Evolutionary conservation across 2,888 invertebrate species (phyloP), one percentile per base, ranked within the genome.

Genomic region (Sipha maydis): DNA sequence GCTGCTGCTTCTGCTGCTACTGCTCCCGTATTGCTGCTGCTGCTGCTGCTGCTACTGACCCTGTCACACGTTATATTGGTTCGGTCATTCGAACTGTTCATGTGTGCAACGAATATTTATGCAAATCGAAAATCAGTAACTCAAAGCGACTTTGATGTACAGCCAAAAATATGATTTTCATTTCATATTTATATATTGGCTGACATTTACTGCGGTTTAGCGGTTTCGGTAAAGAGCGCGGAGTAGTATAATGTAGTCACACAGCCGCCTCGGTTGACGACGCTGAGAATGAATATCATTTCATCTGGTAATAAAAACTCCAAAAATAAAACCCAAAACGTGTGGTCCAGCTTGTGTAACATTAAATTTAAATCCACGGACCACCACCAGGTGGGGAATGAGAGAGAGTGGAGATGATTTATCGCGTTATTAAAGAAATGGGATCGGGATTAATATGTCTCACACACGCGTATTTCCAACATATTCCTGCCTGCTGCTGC

Each of bases 281-380:
- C 85, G 25, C 83, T 41, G 21, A 38, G 61, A 7, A 17, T 48
- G 61, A 7, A 17, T 48, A 69, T 85, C 54, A 82, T 88, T 82
- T 67, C 71, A 38, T 82, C 82, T 69, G 75, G 82, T 75, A 88
- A 88, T 88, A 88, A 88, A 86, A 88, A 88, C 82, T 88, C 88
- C 88, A 41, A 88, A 88, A 88, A 88, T 88, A 88, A 88, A 82
- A 86, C 56, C 71, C 31, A 73, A 80, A 79, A 73, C 86, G 79
- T 71, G 79, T 48, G 85, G 71, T 79, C 86, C 86, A 31, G 78
- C 79, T 61, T 71, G 38, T 73, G 79, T 80, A 11, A 61, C 79
- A 86, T 79, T 86, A 79, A 86, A 79, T 86, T 86, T 88, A 88
- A 88, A 88, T 88, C 82, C 82, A 31, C 48, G 69, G 82, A 73